Base-by-base conservation (phyloP, 35 echinoderm and acorn worm species). In the Heliocidaris erythrogramma region DNA sequence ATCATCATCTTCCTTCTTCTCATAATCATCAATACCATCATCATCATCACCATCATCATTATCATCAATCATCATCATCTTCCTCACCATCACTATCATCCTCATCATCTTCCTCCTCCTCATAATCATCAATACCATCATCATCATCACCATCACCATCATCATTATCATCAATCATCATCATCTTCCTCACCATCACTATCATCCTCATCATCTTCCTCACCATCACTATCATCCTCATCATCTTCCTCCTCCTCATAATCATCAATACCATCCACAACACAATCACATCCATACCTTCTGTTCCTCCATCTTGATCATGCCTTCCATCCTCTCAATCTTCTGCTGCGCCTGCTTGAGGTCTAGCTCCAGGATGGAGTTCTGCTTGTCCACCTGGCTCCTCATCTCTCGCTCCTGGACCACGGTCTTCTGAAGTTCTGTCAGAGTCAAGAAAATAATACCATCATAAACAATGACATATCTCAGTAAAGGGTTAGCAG, bases 361-460 rank as follows among this genome's bases (percentile, higher is more conserved):
- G 91, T 99, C 98, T 4, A 99, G 89, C 92, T 99, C 96, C 48
- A 96, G 85, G 29, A 99, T 96, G 21, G 98, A 97, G 31, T 95
- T 97, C 85, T 97, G 92, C 56, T 94, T 97, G 94, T 96, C 93
- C 30, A 97, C 86, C 27, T 95, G 53, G 93, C 94, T 91, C 95
- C 96, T 93, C 59, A 94, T 95, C 10, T 93, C 86, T 69, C 95
- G 88, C 29, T 95, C 92, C 32, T 94, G 94, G 18, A 94, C 78
- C 21, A 97, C 29, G 12, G 93, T 85, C 59, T 96, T 87, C 88
- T 97, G 96, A 30, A 99, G 90, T 53, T 94, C 98, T 99, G 93
- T 11, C 59, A 92, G 24, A 93, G 50, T 27, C 65, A 71, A 71
- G 65, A 78, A 78, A n/a, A 78, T 29, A 78, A 21, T 2, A 27